phyloP scores from a whole-genome alignment of 2,113 vertebrate genomes.

The Apteryx mantelli region DNA sequence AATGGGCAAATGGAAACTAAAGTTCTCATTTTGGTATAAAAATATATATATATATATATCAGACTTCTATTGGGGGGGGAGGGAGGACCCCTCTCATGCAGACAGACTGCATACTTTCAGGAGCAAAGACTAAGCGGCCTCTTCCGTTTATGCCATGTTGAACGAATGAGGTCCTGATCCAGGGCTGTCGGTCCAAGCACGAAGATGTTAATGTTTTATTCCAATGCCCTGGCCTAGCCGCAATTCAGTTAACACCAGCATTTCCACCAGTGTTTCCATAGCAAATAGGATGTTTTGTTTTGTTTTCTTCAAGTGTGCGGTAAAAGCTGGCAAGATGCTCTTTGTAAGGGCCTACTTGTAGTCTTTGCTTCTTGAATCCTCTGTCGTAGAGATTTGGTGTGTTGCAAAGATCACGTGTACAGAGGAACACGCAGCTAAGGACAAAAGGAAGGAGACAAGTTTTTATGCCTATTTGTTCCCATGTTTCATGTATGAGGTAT shows the following conservation, averaged over 20 bases:
- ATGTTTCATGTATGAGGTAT: too few species aligned
- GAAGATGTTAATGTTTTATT: too few species aligned
- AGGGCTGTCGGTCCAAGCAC: not conserved
- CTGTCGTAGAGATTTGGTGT: not conserved
- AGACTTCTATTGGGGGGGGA: not conserved
- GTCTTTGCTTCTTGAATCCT: not conserved
- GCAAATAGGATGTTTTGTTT: not conserved
- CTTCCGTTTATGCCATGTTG: not conserved
- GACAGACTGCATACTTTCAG: not conserved
- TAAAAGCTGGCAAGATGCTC: not conserved
- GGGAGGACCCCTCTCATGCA: too few species aligned
- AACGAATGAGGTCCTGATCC: not conserved
- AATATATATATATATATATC: too few species aligned
- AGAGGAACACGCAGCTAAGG: not conserved
- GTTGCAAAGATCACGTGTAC: not conserved
- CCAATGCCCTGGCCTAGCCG: not conserved
- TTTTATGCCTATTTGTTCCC: not conserved
- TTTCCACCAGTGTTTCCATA: not conserved
- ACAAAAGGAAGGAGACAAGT: not conserved
- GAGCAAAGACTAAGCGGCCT: not conserved
- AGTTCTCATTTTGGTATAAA: not conserved
- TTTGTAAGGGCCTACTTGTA: not conserved
- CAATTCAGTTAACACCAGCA: not conserved
- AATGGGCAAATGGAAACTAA: not conserved
- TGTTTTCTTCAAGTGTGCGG: not conserved